phyloP scores from a whole-genome alignment of 1,140 invertebrate species.

The Patella vulgata region DNA sequence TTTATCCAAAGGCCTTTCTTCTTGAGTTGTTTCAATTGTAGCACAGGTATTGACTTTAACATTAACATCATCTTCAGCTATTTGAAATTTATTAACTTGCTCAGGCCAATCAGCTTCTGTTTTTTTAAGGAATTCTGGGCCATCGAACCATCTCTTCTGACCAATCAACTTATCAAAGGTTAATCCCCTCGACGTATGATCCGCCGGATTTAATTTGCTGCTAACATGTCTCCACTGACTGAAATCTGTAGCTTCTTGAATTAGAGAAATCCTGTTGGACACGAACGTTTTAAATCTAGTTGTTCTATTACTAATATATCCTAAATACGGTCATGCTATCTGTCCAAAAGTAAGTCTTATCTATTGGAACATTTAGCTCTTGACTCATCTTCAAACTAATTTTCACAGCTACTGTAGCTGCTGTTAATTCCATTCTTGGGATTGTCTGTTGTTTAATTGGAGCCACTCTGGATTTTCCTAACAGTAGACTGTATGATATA shows the following conservation, averaged over 20 bases:
- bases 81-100: background rate
- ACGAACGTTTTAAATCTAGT: constrained; percentile 22
- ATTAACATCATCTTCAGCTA: constrained; percentile 19
- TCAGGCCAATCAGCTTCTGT: background rate
- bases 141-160: constrained; percentile 30
- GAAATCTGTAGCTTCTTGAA: constrained; percentile 10
- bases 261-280: constrained; percentile 17
- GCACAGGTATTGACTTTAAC: constrained; percentile 11
- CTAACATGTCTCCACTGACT: constrained; percentile 30
- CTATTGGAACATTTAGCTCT: constrained; percentile 14
- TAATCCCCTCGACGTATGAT: constrained; percentile 30
- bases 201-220: constrained; percentile 1
- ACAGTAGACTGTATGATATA: constrained; percentile 31
- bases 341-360: constrained; percentile 27
- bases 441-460: constrained; percentile 27
- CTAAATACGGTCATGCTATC: constrained; percentile 23
- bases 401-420: constrained; percentile 27
- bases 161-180: constrained; percentile 7
- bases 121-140: constrained; percentile 32
- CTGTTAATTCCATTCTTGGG: constrained; percentile 31
- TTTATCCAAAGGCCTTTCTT: background rate
- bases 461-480: constrained; percentile 34
- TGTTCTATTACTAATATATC: constrained; percentile 22
- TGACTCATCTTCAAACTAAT: constrained; percentile 9
- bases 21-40: background rate